phyloP scores from a whole-genome alignment of 2,113 vertebrate genomes.

The Rhabdomys dilectus region DNA sequence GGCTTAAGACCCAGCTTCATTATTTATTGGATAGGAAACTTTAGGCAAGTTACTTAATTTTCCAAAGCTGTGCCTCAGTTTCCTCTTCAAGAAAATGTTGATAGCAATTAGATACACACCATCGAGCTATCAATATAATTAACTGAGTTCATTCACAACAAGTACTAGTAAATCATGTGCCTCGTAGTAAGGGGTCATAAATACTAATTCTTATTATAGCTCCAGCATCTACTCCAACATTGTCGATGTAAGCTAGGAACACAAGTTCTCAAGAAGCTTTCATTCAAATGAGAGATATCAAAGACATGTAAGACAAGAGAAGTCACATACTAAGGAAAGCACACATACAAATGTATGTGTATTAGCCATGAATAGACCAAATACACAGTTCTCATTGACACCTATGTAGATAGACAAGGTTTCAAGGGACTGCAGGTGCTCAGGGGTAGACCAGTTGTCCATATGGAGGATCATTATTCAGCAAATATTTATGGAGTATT shows the following conservation, averaged over 20 bases:
- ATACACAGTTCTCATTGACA: neutral
- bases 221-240: neutral
- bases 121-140: neutral
- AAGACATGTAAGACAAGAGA: neutral
- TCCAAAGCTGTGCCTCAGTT: neutral
- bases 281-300: neutral
- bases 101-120: neutral
- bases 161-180: neutral
- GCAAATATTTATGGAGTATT: neutral
- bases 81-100: neutral
- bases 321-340: neutral
- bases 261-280: neutral
- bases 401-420: neutral
- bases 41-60: neutral
- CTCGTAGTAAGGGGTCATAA: neutral
- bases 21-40: neutral
- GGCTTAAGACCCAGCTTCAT: neutral
- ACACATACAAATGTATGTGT: neutral
- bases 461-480: neutral
- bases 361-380: neutral
- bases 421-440: neutral
- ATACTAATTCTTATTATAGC: neutral
- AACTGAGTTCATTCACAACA: neutral
- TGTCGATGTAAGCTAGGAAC: neutral
- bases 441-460: neutral